Conservation (phyloP, 2,888 invertebrate genomes). For the Lepidochitona cinerea region DNA sequence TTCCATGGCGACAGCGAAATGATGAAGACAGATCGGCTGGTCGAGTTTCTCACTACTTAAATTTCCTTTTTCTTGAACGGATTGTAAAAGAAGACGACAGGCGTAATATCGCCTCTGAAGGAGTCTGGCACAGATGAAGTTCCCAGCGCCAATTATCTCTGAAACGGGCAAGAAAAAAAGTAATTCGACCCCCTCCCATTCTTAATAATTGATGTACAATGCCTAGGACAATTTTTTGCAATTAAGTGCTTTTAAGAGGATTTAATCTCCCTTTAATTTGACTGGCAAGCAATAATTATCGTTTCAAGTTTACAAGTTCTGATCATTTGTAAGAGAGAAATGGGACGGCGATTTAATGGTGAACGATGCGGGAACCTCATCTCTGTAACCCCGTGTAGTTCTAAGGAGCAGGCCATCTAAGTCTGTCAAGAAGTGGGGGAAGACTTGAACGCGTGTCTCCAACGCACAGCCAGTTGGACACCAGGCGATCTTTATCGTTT, state of each 20-base stretch:
- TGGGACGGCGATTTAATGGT: background rate
- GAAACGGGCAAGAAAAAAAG: background rate
- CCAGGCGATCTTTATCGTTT: too few relatives aligned
- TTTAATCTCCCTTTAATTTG: slow-evolving; percentile 7
- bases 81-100: too few relatives aligned
- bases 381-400: background rate
- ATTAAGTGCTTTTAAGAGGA: slow-evolving; percentile 7
- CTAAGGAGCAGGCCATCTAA: background rate
- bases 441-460: too few relatives aligned
- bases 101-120: too few relatives aligned
- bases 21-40: too few relatives aligned
- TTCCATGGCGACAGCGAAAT: too few relatives aligned
- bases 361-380: background rate
- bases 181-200: background rate
- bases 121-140: too few relatives aligned
- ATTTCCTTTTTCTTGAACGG: too few relatives aligned
- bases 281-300: slow-evolving; percentile 3
- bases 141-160: background rate
- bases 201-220: slow-evolving; percentile 7
- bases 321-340: slow-evolving; percentile 3
- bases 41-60: too few relatives aligned
- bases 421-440: too few relatives aligned
- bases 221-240: slow-evolving; percentile 3
- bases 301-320: background rate
- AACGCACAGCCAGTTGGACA: too few relatives aligned